Base-by-base conservation (phyloP, 2,888 invertebrate genomes). In the Caenorhabditis parvicauda region DNA sequence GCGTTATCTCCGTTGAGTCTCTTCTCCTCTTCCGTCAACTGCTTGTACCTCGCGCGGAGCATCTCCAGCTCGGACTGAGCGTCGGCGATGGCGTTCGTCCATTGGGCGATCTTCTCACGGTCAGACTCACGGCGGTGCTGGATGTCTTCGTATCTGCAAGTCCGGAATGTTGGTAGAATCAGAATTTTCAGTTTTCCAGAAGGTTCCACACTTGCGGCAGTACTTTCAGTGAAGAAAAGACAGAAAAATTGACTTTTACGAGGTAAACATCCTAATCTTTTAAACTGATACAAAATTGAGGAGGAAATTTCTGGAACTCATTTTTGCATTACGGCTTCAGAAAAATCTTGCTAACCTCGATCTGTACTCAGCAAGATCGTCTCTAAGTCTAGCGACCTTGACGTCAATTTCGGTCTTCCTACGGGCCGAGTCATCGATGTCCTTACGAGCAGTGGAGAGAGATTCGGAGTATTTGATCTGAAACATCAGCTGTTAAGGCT, bases 371-470 rank as follows among this genome's bases (percentile, higher is more conserved):
- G 82, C 79, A 39, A 84, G 73, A 69, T 84, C 83, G 38, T 85
- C 84, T 47, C 83, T 82, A 45, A 84, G 76, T 51, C 81, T 76
- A 47, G 82, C 81, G 48, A 82, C 78, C 57, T 82, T 81, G 59
- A 85, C 82, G 74, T 85, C 84, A 51, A 84, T 77, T 52, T 82
- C 82, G 27, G 83, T 83, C 75, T 84, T 84, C 66, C 84, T 81
- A 63, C 84, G 82, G 45, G 83, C 83, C 3, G 83, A 81, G 46
- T 83, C 83, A 71, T 85, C 84, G 54, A 85, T 82, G 49, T 84
- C 81, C 54, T 82, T 81, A 32, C 84, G 72, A 24, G 84, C 84
- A 55, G 84, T 83, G 5, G 82, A 81, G 63, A 85, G 74, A 61
- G 84, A 84, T 49, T 82, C 82, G 49, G 84, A 83, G 79, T 83